phyloP scores from a whole-genome alignment of 2,113 vertebrate genomes.

The Boleophthalmus pectinirostris region DNA sequence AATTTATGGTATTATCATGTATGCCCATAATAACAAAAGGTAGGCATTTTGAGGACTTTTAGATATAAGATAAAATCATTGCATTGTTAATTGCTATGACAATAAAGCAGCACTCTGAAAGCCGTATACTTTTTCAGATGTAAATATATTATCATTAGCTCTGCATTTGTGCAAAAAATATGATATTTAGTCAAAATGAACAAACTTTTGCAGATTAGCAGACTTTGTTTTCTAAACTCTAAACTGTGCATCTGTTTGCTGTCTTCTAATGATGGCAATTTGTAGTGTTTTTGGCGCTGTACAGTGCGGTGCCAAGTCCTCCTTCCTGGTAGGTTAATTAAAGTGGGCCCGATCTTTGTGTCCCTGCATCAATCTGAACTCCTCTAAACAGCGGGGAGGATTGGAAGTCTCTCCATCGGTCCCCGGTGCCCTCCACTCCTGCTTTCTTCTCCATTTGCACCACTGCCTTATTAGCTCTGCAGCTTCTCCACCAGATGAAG shows the following conservation, averaged over 20 bases:
- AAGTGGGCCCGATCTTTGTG: constrained; percentile 43
- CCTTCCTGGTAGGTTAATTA: constrained; percentile 37
- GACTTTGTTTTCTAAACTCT: constrained; percentile 1
- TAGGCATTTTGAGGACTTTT: no score
- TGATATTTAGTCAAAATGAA: neutral
- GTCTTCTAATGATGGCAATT: constrained; percentile 29
- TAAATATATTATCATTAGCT: neutral
- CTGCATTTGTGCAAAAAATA: neutral
- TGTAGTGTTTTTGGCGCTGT: constrained; percentile 9
- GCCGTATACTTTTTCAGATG: no score
- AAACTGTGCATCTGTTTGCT: constrained; percentile 19
- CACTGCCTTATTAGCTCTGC: constrained; percentile 63
- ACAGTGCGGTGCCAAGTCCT: constrained; percentile 6
- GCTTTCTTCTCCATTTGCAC: constrained; percentile 52
- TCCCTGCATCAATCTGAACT: constrained; percentile 44
- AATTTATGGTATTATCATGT: neutral
- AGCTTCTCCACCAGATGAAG: constrained; percentile 51
- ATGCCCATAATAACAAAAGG: no score
- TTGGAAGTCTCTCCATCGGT: constrained; percentile 55
- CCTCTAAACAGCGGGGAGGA: constrained; percentile 39
- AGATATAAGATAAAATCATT: no score
- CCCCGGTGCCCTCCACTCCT: constrained; percentile 30
- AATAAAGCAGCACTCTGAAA: no score
- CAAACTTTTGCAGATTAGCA: constrained; percentile 13
- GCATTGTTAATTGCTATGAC: no score